phyloP scores from a whole-genome alignment of 2,888 invertebrate species.

The Entomobrya multifasciata region DNA sequence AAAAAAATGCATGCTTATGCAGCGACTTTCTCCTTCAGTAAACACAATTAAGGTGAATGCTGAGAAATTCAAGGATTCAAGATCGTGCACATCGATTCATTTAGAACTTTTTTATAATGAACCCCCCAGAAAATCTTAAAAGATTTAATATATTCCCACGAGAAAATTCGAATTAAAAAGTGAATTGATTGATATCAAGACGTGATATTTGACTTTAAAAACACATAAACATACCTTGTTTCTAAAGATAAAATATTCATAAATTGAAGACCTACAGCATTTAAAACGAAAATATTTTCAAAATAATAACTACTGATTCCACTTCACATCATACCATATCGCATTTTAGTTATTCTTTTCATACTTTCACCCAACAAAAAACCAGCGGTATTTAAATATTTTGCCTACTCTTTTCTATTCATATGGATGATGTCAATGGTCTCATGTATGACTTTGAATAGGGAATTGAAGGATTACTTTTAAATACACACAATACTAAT shows the following conservation, averaged over 20 bases:
- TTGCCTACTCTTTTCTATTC: background rate
- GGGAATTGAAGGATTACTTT: slow-evolving; percentile 38
- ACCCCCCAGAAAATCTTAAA: too few species aligned
- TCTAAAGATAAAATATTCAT: too few species aligned
- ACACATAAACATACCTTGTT: too few species aligned
- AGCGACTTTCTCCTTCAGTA: background rate
- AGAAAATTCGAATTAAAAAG: slow-evolving; percentile 25
- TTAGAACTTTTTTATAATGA: too few species aligned
- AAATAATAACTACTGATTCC: too few species aligned
- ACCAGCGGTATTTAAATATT: background rate
- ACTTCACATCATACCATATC: too few species aligned
- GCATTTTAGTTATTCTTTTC: too few species aligned
- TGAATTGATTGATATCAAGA: background rate
- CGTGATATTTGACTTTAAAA: slow-evolving; percentile 13
- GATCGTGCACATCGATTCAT: slow-evolving; percentile 1
- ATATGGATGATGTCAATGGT: slow-evolving; percentile 31
- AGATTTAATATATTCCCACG: slow-evolving; percentile 9
- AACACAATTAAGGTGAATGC: background rate
- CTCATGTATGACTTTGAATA: slow-evolving; percentile 30
- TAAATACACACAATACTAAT: background rate
- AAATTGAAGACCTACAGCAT: background rate
- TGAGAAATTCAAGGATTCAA: slow-evolving; percentile 14
- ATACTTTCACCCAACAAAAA: too few species aligned
- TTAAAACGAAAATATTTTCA: too few species aligned
- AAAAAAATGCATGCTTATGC: background rate